Evolutionary conservation across 1,140 invertebrate genomes (phyloP), one percentile per base, ranked within the genome.

Genomic region (Procambarus virginalis): DNA sequence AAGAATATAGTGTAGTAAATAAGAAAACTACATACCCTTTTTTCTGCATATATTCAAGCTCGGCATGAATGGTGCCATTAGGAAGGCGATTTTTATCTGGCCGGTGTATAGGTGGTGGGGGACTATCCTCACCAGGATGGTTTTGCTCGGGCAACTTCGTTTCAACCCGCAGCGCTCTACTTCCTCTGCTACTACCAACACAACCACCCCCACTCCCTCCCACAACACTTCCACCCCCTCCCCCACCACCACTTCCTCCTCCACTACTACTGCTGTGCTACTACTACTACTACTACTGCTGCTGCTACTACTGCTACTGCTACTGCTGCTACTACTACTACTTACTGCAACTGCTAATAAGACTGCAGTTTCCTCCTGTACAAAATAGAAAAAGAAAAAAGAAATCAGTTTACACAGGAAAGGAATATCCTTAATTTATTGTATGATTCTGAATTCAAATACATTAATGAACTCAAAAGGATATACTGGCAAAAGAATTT

Each of bases 41-140:
- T 92, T 94, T 94, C 92, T 95, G 95, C 91, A 95, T 95, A 92
- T 94, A 95, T 92, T 95, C 95, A 84, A 95, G 92, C 91, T 95
- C 94, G 84, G 89, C 86, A 48, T 92, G 92, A 58, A 93, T 94
- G 91, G 93, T 94, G 89, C 95, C 95, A 93, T 95, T 95, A 82
- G 94, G 94, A 84, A 92, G 84, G 51, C 78, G 64, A 48, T 87
- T 89, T 49, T 90, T 89, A 34, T 91, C 86, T 75, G 77, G 20
- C 51, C 81, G 86, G 81, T 89, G 86, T 51, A 80, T 80, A 34
- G 79, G 58, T 22, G 78, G 86, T 49, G 83, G 81, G 75, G 89
- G 76, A 45, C 84, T 46, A 34, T 87, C 80, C 87, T 90, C 85
- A 83, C 86, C 77, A 48, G 84, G 17, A 70, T 84, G 91, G 80